These are phyloP conservation scores for Oxyruncus cristatus DNA, from an alignment of 2,113 vertebrate species.

Conservation along the genomic window DNA sequence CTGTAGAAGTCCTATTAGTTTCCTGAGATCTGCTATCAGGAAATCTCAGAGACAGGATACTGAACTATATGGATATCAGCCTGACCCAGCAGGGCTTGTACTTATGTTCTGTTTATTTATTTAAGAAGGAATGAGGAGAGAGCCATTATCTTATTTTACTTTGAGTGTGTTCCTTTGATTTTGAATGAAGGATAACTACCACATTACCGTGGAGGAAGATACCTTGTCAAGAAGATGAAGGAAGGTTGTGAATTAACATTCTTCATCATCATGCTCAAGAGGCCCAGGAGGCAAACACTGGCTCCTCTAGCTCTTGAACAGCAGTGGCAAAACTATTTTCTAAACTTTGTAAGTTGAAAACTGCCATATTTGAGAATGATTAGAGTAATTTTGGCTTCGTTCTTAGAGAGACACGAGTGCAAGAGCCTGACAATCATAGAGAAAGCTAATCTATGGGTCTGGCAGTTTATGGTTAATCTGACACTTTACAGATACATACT, in stretches of 20 bases:
- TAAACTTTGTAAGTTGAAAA: not conserved
- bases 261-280: not conserved
- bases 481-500: not conserved
- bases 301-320: not conserved
- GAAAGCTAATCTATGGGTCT: not conserved
- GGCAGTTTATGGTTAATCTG: not conserved
- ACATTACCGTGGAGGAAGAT: not conserved
- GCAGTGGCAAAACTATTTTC: not conserved
- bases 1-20: not conserved
- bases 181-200: not conserved
- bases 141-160: not conserved
- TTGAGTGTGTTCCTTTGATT: not conserved
- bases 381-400: not conserved
- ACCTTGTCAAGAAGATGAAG: not conserved
- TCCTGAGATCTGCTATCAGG: not conserved
- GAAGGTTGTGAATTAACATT: not conserved
- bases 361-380: not conserved
- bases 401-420: not conserved
- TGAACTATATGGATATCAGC: not conserved
- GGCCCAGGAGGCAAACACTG: not conserved
- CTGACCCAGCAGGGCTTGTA: not conserved
- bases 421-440: not conserved
- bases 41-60: not conserved
- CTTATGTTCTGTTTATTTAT: constrained; percentile 13
- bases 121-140: not conserved